phyloP scores from a whole-genome alignment of 2,113 vertebrate species.

The Sinocyclocheilus rhinocerous region DNA sequence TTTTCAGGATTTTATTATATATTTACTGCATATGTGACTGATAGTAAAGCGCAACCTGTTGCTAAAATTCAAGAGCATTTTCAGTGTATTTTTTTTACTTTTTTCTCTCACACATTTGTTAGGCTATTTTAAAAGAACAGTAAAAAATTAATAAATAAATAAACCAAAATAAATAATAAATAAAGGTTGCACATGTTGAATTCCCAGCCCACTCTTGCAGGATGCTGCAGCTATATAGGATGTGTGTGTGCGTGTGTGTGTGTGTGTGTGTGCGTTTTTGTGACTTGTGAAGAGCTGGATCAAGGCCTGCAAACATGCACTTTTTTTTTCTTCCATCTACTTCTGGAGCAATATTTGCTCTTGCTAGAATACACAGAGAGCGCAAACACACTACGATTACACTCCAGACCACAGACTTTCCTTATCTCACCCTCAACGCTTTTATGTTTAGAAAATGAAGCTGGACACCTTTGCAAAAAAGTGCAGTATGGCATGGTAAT shows the following conservation, averaged over 20 bases:
- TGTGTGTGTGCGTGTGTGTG: not conserved
- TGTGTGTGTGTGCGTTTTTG: constrained; percentile 31
- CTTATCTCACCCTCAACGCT: not conserved
- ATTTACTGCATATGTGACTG: not conserved
- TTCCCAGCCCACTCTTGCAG: constrained; percentile 13
- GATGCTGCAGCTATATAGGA: constrained; percentile 29
- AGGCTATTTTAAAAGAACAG: not conserved
- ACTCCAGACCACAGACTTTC: constrained; percentile 6
- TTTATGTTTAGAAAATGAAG: not conserved
- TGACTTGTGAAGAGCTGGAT: constrained; percentile 21
- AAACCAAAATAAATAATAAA: constrained; percentile 16
- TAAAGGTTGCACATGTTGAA: constrained; percentile 30
- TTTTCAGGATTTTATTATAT: no score
- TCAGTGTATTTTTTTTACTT: constrained; percentile 6
- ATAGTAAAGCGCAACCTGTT: not conserved
- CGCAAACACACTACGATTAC: constrained; percentile 38
- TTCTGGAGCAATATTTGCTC: constrained; percentile 52
- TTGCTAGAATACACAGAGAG: constrained; percentile 45
- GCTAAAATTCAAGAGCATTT: not conserved
- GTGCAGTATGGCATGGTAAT: not conserved
- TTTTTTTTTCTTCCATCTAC: constrained; percentile 8
- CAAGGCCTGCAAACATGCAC: constrained; percentile 46
- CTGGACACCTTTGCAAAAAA: not conserved
- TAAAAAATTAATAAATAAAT: not conserved
- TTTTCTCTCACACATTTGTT: constrained; percentile 9